These are phyloP conservation scores for Triops longicaudatus DNA, from an alignment of 1,140 invertebrate genomes.

Conservation along the genomic window DNA sequence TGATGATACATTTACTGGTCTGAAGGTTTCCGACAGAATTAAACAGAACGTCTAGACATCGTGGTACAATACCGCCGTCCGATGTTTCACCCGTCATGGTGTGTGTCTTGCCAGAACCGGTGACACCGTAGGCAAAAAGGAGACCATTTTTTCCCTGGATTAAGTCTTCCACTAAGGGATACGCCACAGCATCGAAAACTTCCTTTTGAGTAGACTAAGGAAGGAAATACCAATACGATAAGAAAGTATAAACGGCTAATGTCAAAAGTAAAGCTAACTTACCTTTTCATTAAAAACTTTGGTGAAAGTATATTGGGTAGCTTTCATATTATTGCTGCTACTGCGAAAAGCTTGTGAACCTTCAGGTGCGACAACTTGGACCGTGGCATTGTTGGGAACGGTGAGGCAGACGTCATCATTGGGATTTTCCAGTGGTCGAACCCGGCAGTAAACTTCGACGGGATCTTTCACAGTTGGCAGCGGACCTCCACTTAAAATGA, in stretches of 20 bases:
- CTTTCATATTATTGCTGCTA: conserved; percentile 46
- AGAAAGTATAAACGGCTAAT: conserved; percentile 32
- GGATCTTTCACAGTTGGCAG: conserved; percentile 46
- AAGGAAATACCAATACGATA: background rate
- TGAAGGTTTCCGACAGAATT: too few species aligned
- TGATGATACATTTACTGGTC: too few species aligned
- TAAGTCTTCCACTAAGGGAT: too few species aligned
- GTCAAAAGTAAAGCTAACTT: background rate
- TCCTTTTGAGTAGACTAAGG: conserved; percentile 58
- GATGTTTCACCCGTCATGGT: conserved; percentile 78
- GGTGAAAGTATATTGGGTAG: conserved; percentile 64
- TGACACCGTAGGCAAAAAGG: too few species aligned
- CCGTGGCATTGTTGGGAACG: conserved; percentile 56
- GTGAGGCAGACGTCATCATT: conserved; percentile 60
- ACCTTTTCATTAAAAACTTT: conserved; percentile 67
- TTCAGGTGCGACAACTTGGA: conserved; percentile 58
- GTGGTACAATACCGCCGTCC: conserved; percentile 76
- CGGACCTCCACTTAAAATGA: too few species aligned
- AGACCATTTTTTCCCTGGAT: too few species aligned
- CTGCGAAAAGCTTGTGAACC: conserved; percentile 52
- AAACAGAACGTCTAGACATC: conserved; percentile 84
- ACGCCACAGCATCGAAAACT: too few species aligned
- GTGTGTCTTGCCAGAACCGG: too few species aligned
- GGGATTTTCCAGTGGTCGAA: conserved; percentile 61
- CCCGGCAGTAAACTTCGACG: conserved; percentile 75